Evolutionary conservation across 2,888 invertebrate species (phyloP).

Genomic region (Augochlorella aurata): DNA sequence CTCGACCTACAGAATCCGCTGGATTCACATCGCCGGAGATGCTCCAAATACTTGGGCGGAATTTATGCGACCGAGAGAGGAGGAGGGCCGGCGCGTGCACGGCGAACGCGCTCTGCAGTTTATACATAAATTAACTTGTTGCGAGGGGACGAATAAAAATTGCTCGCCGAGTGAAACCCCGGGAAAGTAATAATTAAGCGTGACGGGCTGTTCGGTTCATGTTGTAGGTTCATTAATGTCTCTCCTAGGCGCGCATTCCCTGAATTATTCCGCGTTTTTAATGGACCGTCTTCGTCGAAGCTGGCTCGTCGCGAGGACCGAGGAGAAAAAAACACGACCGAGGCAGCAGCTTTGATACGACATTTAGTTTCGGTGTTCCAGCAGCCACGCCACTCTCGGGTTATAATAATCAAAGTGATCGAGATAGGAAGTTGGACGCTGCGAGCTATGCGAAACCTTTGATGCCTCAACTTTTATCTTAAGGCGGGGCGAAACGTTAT

Average conservation of each 20-base stretch:
- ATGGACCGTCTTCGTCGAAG: background rate
- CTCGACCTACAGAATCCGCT: constrained; percentile 65
- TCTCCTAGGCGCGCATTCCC: background rate
- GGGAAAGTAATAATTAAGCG: constrained; percentile 12
- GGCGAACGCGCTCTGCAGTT: constrained; percentile 19
- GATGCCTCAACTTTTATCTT: constrained; percentile 31
- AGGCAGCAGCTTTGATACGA: background rate
- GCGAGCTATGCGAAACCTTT: background rate
- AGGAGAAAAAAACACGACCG: background rate
- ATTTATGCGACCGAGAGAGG: constrained; percentile 51
- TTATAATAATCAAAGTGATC: background rate
- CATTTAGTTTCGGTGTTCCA: constrained; percentile 1
- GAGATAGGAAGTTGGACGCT: constrained; percentile 10
- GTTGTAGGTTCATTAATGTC: constrained; percentile 6
- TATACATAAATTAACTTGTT: constrained; percentile 64
- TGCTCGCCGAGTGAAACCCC: background rate
- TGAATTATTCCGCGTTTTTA: constrained; percentile 9
- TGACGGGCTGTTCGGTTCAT: background rate
- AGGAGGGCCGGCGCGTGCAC: constrained; percentile 11
- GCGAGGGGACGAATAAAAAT: constrained; percentile 50
- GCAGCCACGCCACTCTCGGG: background rate
- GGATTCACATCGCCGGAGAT: constrained; percentile 65
- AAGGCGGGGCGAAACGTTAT: constrained; percentile 21
- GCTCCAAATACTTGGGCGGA: constrained; percentile 60
- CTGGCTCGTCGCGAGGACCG: background rate